Evolutionary conservation across 2,888 invertebrate species (phyloP).

Genomic region (Malthinus seriepunctatus): DNA sequence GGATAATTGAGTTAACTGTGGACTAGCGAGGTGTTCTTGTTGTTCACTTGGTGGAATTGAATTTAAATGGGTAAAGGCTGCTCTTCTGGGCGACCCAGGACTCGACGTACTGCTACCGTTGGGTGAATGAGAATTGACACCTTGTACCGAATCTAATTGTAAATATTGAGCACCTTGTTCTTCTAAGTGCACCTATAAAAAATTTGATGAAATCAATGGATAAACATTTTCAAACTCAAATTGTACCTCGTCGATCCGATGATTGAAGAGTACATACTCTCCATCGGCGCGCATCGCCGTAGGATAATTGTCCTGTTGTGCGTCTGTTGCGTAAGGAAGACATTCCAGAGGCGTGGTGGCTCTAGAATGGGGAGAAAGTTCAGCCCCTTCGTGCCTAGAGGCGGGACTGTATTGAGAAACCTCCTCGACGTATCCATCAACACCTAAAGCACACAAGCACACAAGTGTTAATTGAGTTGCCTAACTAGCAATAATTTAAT

Average conservation of each 20-base stretch:
- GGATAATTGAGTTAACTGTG: slow-evolving; percentile 50
- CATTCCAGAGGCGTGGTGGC: slow-evolving; percentile 48
- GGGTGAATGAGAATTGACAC: slow-evolving; percentile 44
- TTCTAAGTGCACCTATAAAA: slow-evolving; percentile 41
- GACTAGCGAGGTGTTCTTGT: slow-evolving; percentile 39
- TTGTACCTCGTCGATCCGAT: slow-evolving; percentile 45
- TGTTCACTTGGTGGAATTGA: slow-evolving; percentile 38
- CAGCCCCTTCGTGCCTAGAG: slow-evolving; percentile 49
- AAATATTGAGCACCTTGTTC: slow-evolving; percentile 46
- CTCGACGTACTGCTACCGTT: slow-evolving; percentile 49
- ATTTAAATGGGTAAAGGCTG: slow-evolving; percentile 41
- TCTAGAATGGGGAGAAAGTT: slow-evolving; percentile 51
- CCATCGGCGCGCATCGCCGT: slow-evolving; percentile 44
- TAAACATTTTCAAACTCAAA: neutral
- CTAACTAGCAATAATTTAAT: slow-evolving; percentile 8
- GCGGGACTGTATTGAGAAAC: slow-evolving; percentile 49
- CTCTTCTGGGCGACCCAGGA: slow-evolving; percentile 44
- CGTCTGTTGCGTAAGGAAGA: slow-evolving; percentile 41
- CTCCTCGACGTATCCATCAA: slow-evolving; percentile 38
- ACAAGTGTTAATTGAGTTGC: slow-evolving; percentile 27
- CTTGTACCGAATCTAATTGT: slow-evolving; percentile 44
- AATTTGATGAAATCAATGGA: neutral
- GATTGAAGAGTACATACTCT: slow-evolving; percentile 40
- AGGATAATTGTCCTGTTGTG: slow-evolving; percentile 44
- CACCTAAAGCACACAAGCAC: slow-evolving; percentile 31